These are phyloP conservation scores for Atherinosoma microstoma DNA, from an alignment of 2,797 vertebrate genomes.

Conservation along the genomic window DNA sequence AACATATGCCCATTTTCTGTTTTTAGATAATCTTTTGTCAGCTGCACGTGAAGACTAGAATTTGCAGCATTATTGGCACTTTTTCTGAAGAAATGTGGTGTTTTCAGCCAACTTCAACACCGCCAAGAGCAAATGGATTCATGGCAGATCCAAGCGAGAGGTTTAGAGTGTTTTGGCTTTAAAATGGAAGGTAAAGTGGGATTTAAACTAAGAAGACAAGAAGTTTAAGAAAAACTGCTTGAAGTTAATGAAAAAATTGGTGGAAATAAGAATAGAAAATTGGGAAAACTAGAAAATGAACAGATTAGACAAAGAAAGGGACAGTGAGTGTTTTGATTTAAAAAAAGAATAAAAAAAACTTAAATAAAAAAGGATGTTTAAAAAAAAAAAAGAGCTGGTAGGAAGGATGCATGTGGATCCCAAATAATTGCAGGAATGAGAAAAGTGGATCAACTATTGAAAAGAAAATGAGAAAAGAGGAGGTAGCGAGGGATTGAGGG, in stretches of 20 bases:
- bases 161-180: conserved; percentile 31
- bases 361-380: conserved; percentile 4
- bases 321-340: neutral
- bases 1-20: too few species aligned
- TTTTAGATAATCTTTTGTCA: too few species aligned
- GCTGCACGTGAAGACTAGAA: neutral
- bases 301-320: neutral
- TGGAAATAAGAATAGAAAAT: neutral
- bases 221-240: conserved; percentile 14
- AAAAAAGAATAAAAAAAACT: conserved; percentile 4
- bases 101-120: conserved; percentile 2
- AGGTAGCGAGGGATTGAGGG: conserved; percentile 29
- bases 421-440: conserved; percentile 47
- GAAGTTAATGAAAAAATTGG: conserved; percentile 20
- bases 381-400: neutral
- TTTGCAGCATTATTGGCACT: neutral
- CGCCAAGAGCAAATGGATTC: neutral
- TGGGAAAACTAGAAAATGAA: neutral
- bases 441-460: conserved; percentile 40
- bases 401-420: conserved; percentile 34
- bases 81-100: neutral
- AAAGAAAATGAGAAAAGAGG: conserved; percentile 31
- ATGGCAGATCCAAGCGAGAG: conserved; percentile 12
- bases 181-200: conserved; percentile 50
- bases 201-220: conserved; percentile 39